Base-by-base conservation (phyloP, 2,888 invertebrate species). In the Synanthedon tipuliformis region DNA sequence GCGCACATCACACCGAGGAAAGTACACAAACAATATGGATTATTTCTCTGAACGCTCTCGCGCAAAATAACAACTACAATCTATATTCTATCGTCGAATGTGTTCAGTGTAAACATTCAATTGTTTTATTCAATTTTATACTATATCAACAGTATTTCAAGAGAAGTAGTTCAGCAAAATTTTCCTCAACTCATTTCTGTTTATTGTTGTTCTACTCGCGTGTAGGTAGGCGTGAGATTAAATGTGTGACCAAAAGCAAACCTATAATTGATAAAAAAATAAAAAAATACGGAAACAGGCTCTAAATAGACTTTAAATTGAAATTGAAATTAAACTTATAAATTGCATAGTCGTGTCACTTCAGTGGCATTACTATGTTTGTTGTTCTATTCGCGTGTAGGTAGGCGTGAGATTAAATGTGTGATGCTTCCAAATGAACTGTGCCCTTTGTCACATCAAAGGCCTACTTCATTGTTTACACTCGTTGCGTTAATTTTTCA, bases 1-100 rank as follows among this genome's bases (percentile, higher is more conserved):
- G 73, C 71, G 66, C 68, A 73, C 71, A 70, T 65, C 66, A 69
- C 59, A 69, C 64, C 64, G 65, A 63, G 68, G 68, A 71, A 73
- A 72, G 71, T 73, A 73, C 69, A 67, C 74, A 69, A 67, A 45
- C 13, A 15, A 49, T 18, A 12, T 16, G 23, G 49, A 18, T 49
- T 16, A 18, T 18, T 49, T 18, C 23, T 2, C 45, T 16, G 45
- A 45, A 45, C 45, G 13, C 3, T 45, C n/a, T 45, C n/a, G 45
- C 34, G 34, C 34, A 34, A 45, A n/a, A 45, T 13, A 45, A 13
- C 15, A n/a, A 45, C 45, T n/a, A 45, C 15, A 45, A 45, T 45
- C 45, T 13, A 45, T 45, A 45, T 13, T 45, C 45, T 45, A n/a
- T 45, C n/a, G n/a, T 45, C 45, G 45, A 45, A 15, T 45, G 45